Conservation (phyloP, 2,113 vertebrate genomes). For the Cyanistes caeruleus region DNA sequence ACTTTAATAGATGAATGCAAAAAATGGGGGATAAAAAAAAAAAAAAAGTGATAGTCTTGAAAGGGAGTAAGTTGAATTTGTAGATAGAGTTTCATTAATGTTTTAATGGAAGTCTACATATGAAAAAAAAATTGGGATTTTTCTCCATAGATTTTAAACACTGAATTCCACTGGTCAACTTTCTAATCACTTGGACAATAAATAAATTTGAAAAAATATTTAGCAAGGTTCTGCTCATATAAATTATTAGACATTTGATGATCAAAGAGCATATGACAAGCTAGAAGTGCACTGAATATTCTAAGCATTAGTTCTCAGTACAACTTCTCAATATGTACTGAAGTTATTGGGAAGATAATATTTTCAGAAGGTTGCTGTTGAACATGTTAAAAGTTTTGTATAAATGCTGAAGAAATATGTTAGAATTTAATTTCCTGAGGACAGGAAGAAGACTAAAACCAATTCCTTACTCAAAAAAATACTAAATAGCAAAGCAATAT, state of each 20-base stretch:
- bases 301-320: not conserved
- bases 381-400: not conserved
- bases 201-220: not conserved
- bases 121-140: not conserved
- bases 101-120: not conserved
- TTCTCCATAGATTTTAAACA: not conserved
- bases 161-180: not conserved
- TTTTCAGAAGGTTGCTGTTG: not conserved
- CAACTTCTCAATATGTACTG: not conserved
- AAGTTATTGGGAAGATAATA: not conserved
- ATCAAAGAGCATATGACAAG: not conserved
- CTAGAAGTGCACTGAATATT: not conserved
- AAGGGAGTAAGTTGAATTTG: accelerated
- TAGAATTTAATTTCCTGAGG: not conserved
- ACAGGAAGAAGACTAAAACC: not conserved
- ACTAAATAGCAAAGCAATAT: not conserved
- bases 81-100: not conserved
- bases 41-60: not conserved
- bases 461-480: not conserved
- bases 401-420: not conserved
- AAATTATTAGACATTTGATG: not conserved
- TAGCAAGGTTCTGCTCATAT: not conserved
- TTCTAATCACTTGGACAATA: not conserved
- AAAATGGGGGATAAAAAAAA: not conserved
- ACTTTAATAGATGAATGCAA: not conserved